Base-by-base conservation (phyloP, 1,140 invertebrate species). In the Lanistes nyassanus region DNA sequence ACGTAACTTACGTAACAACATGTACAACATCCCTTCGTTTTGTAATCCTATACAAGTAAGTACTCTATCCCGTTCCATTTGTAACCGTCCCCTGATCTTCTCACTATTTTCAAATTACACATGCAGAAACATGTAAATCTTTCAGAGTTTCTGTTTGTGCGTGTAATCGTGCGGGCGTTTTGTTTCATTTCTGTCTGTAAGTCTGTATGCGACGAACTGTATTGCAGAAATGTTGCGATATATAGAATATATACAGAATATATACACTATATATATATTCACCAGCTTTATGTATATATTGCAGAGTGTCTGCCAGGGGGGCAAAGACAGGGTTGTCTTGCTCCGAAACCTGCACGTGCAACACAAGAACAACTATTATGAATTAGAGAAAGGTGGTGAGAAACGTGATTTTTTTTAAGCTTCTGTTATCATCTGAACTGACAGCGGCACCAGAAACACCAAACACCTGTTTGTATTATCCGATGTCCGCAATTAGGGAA, bases 201-300 rank as follows among this genome's bases (percentile, higher is more conserved):
- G 62, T 34, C 29, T 70, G 53, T 34, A 39, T 70, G 68, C 29
- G 42, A 42, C 37, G 16, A 26, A 67, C 31, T 37, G 31, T 5
- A 11, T 7, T 29, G 23, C 23, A 13, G 19, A 42, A 19, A 0
- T 53, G 19, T 6, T 68, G 13, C 7, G 6, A 19, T 19, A 0
- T 26, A 37, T 42, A 26, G 2, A 53, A 11, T 68, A 23, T 31
- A 29, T 4, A 1, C 1, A 19, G 9, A 26, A 68, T n/a, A 6
- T 7, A 64, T 16, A 29, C 9, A 42, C 7, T 16, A 21, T 21
- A 37, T 16, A 68, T 11, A 13, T n/a, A n/a, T 34, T 37, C 42
- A 79, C 78, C 78, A 56, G 70, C 62, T 70, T 76, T 76, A 39
- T 70, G 70, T 19, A 79, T 64, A 42, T 79, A 62, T 37, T 68